A percentile compares a stretch with the other conserved stretches of the same genome.
These are phyloP conservation scores for Stenodera caucasica DNA, from an alignment of 2,888 invertebrate species.

Conservation along the genomic window DNA sequence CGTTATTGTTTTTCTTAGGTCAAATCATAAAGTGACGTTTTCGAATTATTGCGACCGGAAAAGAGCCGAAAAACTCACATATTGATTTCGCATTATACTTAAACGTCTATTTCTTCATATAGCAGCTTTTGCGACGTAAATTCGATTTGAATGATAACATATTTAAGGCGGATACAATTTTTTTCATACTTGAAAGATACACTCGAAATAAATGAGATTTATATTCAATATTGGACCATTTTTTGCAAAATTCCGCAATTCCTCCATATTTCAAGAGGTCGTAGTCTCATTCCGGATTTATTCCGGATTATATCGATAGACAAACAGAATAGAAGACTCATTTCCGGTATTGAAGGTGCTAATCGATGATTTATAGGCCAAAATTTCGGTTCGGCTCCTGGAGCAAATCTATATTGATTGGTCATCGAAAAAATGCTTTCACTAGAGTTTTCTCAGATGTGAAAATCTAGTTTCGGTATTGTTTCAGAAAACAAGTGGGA, in stretches of 20 bases:
- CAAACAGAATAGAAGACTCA: too few species aligned
- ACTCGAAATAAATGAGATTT: neutral
- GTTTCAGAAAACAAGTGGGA: neutral
- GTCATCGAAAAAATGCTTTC: neutral
- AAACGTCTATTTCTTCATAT: slow-evolving; percentile 36
- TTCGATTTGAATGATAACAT: slow-evolving; percentile 40
- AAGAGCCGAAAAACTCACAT: slow-evolving; percentile 18
- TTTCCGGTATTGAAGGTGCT: too few species aligned
- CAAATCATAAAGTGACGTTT: neutral
- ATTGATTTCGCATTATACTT: slow-evolving; percentile 39
- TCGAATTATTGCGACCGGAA: neutral
- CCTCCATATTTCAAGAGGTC: too few species aligned
- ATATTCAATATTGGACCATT: too few species aligned
- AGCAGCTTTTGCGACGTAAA: slow-evolving; percentile 31
- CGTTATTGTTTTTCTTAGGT: too few species aligned
- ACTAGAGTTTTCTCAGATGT: neutral
- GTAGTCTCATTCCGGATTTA: too few species aligned
- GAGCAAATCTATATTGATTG: too few species aligned
- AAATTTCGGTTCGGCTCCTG: too few species aligned
- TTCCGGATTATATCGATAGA: too few species aligned
- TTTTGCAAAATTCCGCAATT: too few species aligned
- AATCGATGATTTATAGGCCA: too few species aligned
- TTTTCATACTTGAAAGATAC: neutral
- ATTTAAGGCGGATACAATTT: slow-evolving; percentile 17
- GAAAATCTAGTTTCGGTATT: neutral